Conservation (phyloP, 2,888 invertebrate genomes). For the Dryobotodes eremita region DNA sequence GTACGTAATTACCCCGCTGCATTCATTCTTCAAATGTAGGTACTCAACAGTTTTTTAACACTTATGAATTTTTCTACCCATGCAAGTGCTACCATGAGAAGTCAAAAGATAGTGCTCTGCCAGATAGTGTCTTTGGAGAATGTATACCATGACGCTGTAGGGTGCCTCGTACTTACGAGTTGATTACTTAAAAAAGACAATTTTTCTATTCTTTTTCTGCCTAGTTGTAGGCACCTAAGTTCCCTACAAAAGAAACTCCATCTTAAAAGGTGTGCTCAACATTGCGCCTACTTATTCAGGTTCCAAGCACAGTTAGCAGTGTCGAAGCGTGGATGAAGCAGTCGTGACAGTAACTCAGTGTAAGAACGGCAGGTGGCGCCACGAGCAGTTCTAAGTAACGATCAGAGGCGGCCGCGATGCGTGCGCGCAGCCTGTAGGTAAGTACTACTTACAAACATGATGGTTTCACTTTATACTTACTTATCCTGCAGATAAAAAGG, state of each 20-base stretch:
- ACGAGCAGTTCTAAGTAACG: conserved; percentile 50
- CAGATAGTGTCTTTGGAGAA: neutral
- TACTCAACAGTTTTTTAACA: too few relatives aligned
- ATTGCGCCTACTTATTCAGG: neutral
- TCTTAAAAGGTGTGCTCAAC: neutral
- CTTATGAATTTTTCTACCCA: too few relatives aligned
- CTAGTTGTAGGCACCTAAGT: neutral
- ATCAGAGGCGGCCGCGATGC: conserved; percentile 46
- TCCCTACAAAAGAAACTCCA: neutral
- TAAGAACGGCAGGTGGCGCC: conserved; percentile 53
- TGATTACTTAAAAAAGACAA: neutral
- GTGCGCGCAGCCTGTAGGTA: conserved; percentile 48
- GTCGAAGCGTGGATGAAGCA: conserved; percentile 6
- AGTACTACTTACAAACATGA: conserved; percentile 43
- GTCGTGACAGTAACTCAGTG: conserved; percentile 48
- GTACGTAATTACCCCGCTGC: too few relatives aligned
- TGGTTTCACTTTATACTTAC: conserved; percentile 43
- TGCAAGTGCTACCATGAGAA: too few relatives aligned
- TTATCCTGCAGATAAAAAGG: neutral
- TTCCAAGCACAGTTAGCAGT: conserved; percentile 21
- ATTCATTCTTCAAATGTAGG: too few relatives aligned
- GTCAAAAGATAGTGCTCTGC: neutral
- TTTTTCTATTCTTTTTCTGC: neutral
- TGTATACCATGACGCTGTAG: neutral
- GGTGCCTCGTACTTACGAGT: neutral